Evolutionary conservation across 2,888 invertebrate species (phyloP), one percentile per base, ranked within the genome.

Genomic region (Pyralis farinalis): DNA sequence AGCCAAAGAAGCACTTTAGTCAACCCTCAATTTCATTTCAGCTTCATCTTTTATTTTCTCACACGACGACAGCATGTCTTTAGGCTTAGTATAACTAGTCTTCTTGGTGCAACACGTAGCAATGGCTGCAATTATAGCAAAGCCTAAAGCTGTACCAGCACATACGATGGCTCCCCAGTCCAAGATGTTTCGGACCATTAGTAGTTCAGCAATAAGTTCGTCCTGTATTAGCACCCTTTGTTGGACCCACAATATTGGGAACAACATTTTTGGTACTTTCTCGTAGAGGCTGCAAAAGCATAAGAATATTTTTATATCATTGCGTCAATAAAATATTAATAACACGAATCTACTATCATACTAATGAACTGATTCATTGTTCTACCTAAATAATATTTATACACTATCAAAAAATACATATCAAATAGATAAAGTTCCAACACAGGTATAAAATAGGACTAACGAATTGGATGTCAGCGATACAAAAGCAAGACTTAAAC

Each of bases 241-340:
- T 58, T 94, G 92, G 56, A 96, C 94, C 95, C 96, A 96, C 44
- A 96, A 90, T 40, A 95, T 90, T 0, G 96, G 96, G 55, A 96
- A 92, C 65, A 92, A 92, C 51, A 94, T 88, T 38, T 77, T 90
- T 0, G 94, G 95, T 0, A 94, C 91, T 12, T 92, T 75, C 51
- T 91, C 85, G 68, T 92, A 94, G 31, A 94, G 64, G 0, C 94
- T 95, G 81, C 10, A 87, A 79, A 32, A 16, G 16, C n/a, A 16
- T 3, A 16, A 16, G 16, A 16, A 16, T 3, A 16, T 16, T 16
- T 3, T 16, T 16, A n/a, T n/a, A n/a, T n/a, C n/a, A n/a, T n/a
- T n/a, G n/a, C n/a, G n/a, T n/a, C n/a, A n/a, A n/a, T n/a, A n/a
- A n/a, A n/a, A n/a, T n/a, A n/a, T n/a, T n/a, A n/a, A n/a, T n/a